These are phyloP conservation scores for Conus ventricosus DNA, from an alignment of 1,140 invertebrate genomes.

Conservation along the genomic window DNA sequence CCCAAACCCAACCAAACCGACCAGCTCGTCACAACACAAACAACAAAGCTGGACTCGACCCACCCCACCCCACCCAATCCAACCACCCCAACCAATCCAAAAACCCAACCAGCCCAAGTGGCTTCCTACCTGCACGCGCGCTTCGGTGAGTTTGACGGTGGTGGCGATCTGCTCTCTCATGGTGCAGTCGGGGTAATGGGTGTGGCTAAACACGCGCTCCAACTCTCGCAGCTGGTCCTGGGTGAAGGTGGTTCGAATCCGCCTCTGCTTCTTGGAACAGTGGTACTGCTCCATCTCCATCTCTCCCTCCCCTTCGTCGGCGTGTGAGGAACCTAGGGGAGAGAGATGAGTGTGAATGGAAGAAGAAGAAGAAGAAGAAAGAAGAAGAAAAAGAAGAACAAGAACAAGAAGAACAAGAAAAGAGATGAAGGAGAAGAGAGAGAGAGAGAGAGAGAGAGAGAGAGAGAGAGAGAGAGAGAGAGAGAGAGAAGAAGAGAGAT, in stretches of 20 bases:
- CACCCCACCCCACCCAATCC: no score
- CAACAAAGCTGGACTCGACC: no score
- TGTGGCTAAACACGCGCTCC: slow-evolving; percentile 96
- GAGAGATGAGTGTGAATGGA: neutral
- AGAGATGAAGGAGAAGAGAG: neutral
- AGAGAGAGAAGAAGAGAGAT: neutral
- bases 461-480: no score
- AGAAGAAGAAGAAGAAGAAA: neutral
- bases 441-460: neutral
- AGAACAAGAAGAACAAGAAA: neutral
- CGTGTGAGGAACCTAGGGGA: neutral
- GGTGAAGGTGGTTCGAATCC: slow-evolving; percentile 95
- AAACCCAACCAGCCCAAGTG: no score
- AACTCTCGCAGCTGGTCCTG: slow-evolving; percentile 94
- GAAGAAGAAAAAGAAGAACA: neutral
- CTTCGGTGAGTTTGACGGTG: slow-evolving; percentile 93
- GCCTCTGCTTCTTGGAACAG: slow-evolving; percentile 75
- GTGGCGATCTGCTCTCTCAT: slow-evolving; percentile 92
- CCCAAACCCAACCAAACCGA: no score
- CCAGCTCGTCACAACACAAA: no score
- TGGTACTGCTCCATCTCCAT: slow-evolving; percentile 48
- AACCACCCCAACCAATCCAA: no score
- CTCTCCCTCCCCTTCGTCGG: slow-evolving; percentile 35
- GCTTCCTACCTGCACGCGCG: slow-evolving; percentile 90
- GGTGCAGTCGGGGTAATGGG: slow-evolving; percentile 95